Evolutionary conservation across 1,140 invertebrate genomes (phyloP).

Genomic region (Cataglyphis hispanica): DNA sequence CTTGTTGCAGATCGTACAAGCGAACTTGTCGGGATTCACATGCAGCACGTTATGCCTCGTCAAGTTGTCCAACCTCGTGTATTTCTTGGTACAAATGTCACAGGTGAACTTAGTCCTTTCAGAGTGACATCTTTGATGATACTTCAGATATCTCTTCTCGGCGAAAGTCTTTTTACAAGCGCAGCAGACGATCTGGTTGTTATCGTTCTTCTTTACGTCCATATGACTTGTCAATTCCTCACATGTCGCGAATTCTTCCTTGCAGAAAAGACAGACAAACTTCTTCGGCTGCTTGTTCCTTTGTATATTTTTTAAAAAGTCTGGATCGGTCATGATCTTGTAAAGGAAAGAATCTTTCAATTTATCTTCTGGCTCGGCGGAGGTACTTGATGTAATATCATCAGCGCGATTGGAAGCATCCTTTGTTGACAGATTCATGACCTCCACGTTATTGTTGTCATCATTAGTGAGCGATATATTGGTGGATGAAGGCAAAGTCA

Average conservation of each 20-base stretch:
- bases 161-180: constrained; percentile 81
- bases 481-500: constrained; percentile 41
- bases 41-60: constrained; percentile 83
- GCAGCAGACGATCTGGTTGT: constrained; percentile 78
- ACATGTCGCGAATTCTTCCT: constrained; percentile 75
- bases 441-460: constrained; percentile 62
- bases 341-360: constrained; percentile 81
- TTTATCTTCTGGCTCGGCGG: constrained; percentile 44
- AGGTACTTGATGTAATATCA: neutral
- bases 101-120: constrained; percentile 81
- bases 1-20: constrained; percentile 80
- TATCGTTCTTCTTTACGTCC: constrained; percentile 74
- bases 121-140: constrained; percentile 80
- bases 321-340: constrained; percentile 82
- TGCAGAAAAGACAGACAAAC: constrained; percentile 78
- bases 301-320: constrained; percentile 76
- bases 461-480: neutral
- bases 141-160: constrained; percentile 80
- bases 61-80: constrained; percentile 82
- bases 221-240: constrained; percentile 76
- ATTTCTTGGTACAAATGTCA: constrained; percentile 81
- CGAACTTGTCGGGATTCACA: constrained; percentile 83
- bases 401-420: constrained; percentile 44
- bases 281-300: constrained; percentile 68
- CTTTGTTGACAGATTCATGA: constrained; percentile 60